These are phyloP conservation scores for Myiagra hebetior DNA, from an alignment of 2,113 vertebrate genomes.

Conservation along the genomic window DNA sequence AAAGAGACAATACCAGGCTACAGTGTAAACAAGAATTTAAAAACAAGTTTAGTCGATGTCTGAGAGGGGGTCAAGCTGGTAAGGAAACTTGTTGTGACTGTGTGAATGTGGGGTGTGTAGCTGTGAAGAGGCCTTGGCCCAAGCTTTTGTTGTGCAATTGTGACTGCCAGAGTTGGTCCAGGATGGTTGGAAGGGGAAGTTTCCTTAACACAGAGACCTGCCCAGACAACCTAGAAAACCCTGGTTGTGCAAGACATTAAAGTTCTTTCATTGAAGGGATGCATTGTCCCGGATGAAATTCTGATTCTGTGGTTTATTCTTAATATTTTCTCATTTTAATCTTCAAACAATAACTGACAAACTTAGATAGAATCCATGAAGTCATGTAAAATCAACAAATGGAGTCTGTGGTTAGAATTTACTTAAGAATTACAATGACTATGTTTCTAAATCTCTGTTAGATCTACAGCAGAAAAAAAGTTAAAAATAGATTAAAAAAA, in stretches of 20 bases:
- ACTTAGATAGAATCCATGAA: not conserved
- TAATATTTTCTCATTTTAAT: not conserved
- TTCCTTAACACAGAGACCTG: not conserved
- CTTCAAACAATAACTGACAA: not conserved
- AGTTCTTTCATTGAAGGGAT: not conserved
- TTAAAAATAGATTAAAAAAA: not conserved
- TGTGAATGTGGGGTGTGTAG: not conserved
- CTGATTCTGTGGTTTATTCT: not conserved
- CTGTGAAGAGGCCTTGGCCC: not conserved
- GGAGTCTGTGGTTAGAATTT: not conserved
- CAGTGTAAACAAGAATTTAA: not conserved
- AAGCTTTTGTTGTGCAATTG: not conserved
- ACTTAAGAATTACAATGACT: not conserved
- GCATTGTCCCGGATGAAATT: not conserved
- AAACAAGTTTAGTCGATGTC: not conserved
- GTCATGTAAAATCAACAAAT: not conserved
- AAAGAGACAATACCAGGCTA: not conserved
- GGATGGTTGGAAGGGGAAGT: not conserved
- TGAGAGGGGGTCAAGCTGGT: not conserved
- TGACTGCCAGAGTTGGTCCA: not conserved
- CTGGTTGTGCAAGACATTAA: not conserved
- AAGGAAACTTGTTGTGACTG: not conserved
- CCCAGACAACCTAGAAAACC: not conserved
- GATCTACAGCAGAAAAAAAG: not conserved
- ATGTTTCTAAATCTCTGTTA: not conserved